Evolutionary conservation across 2,888 invertebrate species (phyloP).

Genomic region (Lycophotia porphyrea): DNA sequence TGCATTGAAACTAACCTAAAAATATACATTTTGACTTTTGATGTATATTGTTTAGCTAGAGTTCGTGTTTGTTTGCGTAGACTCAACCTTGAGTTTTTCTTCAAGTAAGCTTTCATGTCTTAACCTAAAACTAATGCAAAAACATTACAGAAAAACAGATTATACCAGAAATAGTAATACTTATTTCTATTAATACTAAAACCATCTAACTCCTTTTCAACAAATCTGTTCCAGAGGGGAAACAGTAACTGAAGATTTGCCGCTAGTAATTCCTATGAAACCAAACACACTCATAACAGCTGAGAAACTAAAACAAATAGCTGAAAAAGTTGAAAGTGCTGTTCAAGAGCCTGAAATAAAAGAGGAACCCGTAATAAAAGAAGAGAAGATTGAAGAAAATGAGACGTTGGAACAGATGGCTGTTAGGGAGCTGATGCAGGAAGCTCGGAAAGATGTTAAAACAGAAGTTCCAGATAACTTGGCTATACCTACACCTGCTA

Average conservation of each 20-base stretch:
- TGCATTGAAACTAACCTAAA: conserved; percentile 48
- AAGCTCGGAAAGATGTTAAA: conserved; percentile 84
- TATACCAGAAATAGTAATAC: neutral
- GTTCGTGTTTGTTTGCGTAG: neutral
- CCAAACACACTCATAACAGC: conserved; percentile 89
- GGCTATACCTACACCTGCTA: conserved; percentile 90
- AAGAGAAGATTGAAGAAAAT: conserved; percentile 72
- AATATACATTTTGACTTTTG: neutral
- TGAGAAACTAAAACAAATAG: conserved; percentile 86
- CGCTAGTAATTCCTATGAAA: conserved; percentile 92
- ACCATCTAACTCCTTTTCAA: neutral
- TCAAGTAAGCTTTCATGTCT: neutral
- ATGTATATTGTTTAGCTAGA: neutral
- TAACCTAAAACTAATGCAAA: neutral
- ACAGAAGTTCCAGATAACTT: conserved; percentile 78
- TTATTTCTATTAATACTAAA: neutral
- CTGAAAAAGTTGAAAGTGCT: conserved; percentile 86
- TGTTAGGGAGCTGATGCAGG: conserved; percentile 92
- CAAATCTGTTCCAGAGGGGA: conserved; percentile 85
- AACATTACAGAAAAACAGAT: neutral
- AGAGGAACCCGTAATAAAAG: conserved; percentile 69
- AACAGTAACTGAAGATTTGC: conserved; percentile 86
- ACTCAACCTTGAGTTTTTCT: neutral
- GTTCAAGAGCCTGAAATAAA: conserved; percentile 86
- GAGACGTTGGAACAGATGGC: conserved; percentile 92